Evolutionary conservation across 2,888 invertebrate species (phyloP), one percentile per base, ranked within the genome.

Genomic region (Drosophila acutilabella): DNA sequence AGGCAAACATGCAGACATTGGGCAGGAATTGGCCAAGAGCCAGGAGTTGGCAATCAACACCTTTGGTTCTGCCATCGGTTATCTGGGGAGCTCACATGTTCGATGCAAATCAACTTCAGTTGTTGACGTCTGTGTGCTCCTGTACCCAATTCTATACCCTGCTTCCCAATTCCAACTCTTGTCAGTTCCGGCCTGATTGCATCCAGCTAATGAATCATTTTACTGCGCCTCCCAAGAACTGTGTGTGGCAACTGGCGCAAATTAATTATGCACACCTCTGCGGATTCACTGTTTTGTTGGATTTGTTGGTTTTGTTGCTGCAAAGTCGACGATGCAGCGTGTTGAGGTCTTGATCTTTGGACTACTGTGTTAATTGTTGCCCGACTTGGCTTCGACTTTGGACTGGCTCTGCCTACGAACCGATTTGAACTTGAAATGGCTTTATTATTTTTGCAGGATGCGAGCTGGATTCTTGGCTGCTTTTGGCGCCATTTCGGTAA

Each of bases 361-460:
- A 91, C 91, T 89, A 79, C 84, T 88, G 90, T 91, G 91, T 91
- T 91, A 91, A 91, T 91, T 91, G 91, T 88, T 89, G 88, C 72
- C 78, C 58, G 71, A 56, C 64, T 20, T 41, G 20, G 56, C 59
- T 57, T 52, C 54, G 45, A 36, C 13, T 13, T 36, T 38, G 20
- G 51, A 56, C 54, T 54, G 57, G 48, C 45, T 58, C 57, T 56
- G 66, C 18, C 61, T 45, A 54, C 80, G 75, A 82, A 81, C 80
- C 75, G 86, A 81, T 86, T 85, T 85, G 81, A 85, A 81, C 88
- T 68, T 74, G 74, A 88, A 85, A 87, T 88, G 86, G 88, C 86
- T 87, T 86, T 87, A 87, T 87, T 87, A 86, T 74, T 72, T 67
- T 45, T 54, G 47, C 64, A 76, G 75, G 78, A 73, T 78, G 64